Evolutionary conservation across 1,140 invertebrate genomes (phyloP).

Genomic region (Harpegnathos saltator): DNA sequence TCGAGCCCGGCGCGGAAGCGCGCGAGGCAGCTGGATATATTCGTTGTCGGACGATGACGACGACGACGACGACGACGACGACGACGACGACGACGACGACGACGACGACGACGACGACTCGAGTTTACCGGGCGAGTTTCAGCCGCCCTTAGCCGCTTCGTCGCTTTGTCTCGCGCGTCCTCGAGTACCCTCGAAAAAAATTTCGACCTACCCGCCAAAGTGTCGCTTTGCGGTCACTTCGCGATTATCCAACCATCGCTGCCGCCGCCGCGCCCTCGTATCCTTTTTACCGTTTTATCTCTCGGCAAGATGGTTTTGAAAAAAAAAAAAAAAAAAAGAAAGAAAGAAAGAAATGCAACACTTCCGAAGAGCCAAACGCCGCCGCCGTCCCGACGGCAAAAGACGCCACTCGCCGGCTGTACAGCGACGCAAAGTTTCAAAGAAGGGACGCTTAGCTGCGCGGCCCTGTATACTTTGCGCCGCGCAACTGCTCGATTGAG

Average conservation of each 20-base stretch:
- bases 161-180: constrained; percentile 8
- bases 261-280: not conserved
- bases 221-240: constrained; percentile 32
- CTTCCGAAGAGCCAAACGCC: constrained; percentile 16
- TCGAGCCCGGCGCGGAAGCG: not conserved
- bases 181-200: constrained; percentile 36
- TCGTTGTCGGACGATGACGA: too few species aligned
- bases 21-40: not conserved
- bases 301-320: not conserved
- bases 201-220: constrained; percentile 35
- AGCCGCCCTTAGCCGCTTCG: constrained; percentile 13
- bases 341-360: too few species aligned
- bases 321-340: too few species aligned
- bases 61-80: too few species aligned
- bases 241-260: constrained; percentile 20
- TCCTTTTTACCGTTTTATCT: constrained; percentile 37
- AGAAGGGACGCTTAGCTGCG: not conserved
- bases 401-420: not conserved
- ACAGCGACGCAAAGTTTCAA: constrained; percentile 6
- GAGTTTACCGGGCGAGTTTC: constrained; percentile 30
- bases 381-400: not conserved
- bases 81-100: too few species aligned
- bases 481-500: constrained; percentile 6
- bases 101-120: constrained; percentile 20
- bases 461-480: not conserved